These are phyloP conservation scores for Otocyon megalotis DNA, from an alignment of 2,113 vertebrate genomes.

Conservation along the genomic window DNA sequence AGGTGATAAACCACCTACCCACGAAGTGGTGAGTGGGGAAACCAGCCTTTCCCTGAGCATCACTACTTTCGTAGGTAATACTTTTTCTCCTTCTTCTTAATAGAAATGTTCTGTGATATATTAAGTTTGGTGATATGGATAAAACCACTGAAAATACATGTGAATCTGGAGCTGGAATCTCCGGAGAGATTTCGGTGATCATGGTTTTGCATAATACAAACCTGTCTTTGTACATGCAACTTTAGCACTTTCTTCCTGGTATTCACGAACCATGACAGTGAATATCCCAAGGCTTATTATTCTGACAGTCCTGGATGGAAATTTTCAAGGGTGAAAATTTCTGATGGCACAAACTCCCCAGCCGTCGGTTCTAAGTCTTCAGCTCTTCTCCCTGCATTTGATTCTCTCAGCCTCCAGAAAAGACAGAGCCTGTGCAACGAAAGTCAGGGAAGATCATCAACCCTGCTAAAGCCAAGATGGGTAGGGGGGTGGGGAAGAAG, in stretches of 20 bases:
- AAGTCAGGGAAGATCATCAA: background rate
- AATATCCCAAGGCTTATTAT: background rate
- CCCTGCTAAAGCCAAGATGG: background rate
- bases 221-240: background rate
- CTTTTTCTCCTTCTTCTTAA: background rate
- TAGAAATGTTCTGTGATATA: background rate
- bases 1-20: background rate
- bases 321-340: background rate
- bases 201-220: background rate
- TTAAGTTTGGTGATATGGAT: background rate
- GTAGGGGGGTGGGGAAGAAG: background rate
- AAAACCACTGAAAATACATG: background rate
- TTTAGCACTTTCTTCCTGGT: background rate
- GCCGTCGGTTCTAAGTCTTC: background rate
- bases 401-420: background rate
- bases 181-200: background rate
- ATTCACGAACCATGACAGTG: background rate
- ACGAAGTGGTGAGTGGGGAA: background rate
- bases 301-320: background rate
- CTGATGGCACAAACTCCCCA: background rate
- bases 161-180: constrained; percentile 7
- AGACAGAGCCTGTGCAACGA: background rate
- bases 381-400: background rate
- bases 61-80: background rate
- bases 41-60: background rate